These are phyloP conservation scores for Epinephelus lanceolatus DNA, from an alignment of 2,113 vertebrate species.

Conservation along the genomic window DNA sequence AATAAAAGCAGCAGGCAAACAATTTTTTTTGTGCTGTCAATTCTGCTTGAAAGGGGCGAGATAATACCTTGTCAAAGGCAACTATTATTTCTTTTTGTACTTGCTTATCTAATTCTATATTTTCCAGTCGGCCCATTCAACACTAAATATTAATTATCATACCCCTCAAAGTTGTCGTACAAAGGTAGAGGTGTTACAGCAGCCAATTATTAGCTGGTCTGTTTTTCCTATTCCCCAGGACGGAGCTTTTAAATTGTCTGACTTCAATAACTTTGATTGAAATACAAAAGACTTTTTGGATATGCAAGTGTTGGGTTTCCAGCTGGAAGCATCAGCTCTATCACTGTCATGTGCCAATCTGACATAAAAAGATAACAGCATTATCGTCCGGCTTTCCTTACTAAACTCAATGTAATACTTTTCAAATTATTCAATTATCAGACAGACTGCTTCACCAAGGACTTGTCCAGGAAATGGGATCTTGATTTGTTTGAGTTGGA, in stretches of 20 bases:
- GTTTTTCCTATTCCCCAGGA: slow-evolving; percentile 18
- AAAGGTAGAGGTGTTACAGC: slow-evolving; percentile 16
- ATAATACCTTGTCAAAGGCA: slow-evolving; percentile 13
- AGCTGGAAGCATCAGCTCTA: background rate
- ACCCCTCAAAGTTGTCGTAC: slow-evolving; percentile 1
- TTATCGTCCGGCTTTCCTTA: slow-evolving; percentile 23
- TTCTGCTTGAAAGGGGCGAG: slow-evolving; percentile 17
- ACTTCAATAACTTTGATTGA: too few species aligned
- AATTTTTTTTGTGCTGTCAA: slow-evolving; percentile 19
- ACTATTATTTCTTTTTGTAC: slow-evolving; percentile 39
- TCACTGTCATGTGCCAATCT: slow-evolving; percentile 18
- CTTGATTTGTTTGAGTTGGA: slow-evolving; percentile 41
- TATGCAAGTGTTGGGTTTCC: slow-evolving; percentile 3
- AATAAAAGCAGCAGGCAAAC: slow-evolving; percentile 41
- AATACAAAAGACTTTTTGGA: slow-evolving; percentile 9
- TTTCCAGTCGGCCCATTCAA: slow-evolving; percentile 4
- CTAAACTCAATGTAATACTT: slow-evolving; percentile 45
- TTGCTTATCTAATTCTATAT: slow-evolving; percentile 25
- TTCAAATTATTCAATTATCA: slow-evolving; percentile 16
- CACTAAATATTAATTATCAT: slow-evolving; percentile 13
- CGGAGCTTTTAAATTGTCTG: slow-evolving; percentile 16
- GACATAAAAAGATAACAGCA: slow-evolving; percentile 33
- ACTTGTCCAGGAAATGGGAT: slow-evolving; percentile 52
- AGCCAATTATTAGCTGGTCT: slow-evolving; percentile 27
- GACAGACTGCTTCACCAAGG: background rate